Conservation (phyloP, 2,113 vertebrate genomes). For the Arenaria interpres region DNA sequence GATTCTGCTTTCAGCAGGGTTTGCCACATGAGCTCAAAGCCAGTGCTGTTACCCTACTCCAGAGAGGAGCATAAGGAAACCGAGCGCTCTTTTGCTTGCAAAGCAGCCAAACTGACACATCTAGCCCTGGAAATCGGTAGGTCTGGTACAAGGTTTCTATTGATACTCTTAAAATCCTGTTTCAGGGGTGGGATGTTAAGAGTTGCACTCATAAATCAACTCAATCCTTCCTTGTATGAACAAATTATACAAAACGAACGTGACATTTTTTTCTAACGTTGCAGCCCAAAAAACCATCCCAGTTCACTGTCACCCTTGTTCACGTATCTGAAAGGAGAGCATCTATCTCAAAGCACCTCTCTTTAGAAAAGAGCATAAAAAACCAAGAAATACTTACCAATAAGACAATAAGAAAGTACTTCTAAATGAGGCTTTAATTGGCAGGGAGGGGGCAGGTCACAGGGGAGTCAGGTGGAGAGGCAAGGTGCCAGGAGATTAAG, state of each 20-base stretch:
- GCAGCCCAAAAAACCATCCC: neutral
- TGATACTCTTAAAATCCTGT: neutral
- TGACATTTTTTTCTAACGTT: neutral
- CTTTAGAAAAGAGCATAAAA: neutral
- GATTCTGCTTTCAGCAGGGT: neutral
- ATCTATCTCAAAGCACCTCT: neutral
- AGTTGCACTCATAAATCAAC: neutral
- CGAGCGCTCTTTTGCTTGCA: accelerated
- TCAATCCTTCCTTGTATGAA: neutral
- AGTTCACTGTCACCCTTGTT: neutral
- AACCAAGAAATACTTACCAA: neutral
- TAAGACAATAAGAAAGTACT: neutral
- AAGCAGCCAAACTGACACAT: neutral
- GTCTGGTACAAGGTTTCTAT: neutral
- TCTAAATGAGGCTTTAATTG: neutral
- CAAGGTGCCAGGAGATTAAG: neutral
- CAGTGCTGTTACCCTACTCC: neutral
- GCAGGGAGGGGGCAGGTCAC: neutral
- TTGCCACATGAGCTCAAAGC: neutral
- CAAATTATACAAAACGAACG: neutral
- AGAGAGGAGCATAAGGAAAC: neutral
- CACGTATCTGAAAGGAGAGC: neutral
- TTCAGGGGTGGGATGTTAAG: accelerated
- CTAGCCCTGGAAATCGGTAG: neutral
- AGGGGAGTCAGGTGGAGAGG: neutral